phyloP scores from a whole-genome alignment of 2,113 vertebrate species.

The Caloenas nicobarica region DNA sequence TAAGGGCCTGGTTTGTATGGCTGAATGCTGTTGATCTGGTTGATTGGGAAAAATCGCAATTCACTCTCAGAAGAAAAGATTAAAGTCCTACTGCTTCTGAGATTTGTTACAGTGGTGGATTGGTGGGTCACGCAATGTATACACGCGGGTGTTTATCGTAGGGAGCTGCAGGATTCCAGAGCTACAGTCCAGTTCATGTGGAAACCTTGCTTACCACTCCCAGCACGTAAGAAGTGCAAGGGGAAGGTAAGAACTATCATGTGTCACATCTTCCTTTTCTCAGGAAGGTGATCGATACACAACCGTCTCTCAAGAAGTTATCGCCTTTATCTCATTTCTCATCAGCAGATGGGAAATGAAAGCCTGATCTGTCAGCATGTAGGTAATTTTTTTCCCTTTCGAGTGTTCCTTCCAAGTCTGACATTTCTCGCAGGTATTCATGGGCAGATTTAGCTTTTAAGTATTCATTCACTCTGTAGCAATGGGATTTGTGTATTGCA shows the following conservation, averaged over 20 bases:
- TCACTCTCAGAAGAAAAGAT: not conserved
- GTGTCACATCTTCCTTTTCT: not conserved
- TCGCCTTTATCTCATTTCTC: constrained; percentile 20
- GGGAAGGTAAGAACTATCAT: not conserved
- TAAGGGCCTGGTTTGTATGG: not conserved
- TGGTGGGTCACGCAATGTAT: not conserved
- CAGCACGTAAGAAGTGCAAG: not conserved
- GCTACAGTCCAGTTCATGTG: not conserved
- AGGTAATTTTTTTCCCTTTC: not conserved
- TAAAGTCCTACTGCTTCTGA: not conserved
- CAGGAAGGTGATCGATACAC: not conserved
- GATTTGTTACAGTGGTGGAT: not conserved
- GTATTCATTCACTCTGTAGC: not conserved
- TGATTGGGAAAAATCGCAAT: not conserved
- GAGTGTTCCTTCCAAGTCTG: constrained; percentile 15
- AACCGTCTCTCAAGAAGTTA: not conserved
- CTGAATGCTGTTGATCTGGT: not conserved
- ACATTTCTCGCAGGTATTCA: not conserved
- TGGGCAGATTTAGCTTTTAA: constrained; percentile 2
- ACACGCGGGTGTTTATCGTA: not conserved
- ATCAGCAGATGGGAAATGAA: not conserved
- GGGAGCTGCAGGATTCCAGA: not conserved
- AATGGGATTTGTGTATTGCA: not conserved
- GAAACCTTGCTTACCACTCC: not conserved
- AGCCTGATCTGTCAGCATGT: constrained; percentile 4